Evolutionary conservation across 2,888 invertebrate species (phyloP).

Genomic region (Oconnorella tubifera): DNA sequence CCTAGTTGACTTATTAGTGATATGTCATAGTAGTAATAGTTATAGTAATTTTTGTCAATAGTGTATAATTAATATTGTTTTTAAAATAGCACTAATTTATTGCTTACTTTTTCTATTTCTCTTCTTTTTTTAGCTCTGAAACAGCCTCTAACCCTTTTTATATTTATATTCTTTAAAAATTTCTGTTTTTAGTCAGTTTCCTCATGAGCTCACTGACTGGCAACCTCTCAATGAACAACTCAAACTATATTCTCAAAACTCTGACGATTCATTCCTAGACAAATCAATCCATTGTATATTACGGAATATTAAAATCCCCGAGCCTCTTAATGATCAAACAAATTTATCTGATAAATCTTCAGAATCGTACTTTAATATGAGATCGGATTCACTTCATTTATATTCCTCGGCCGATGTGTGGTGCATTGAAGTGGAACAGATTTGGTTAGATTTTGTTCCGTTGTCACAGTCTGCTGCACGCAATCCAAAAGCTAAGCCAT

Average conservation of each 20-base stretch:
- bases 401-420: slow-evolving; percentile 73
- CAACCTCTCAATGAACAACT: background rate
- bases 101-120: too few species aligned
- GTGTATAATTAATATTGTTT: too few species aligned
- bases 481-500: slow-evolving; percentile 48
- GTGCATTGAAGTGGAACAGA: slow-evolving; percentile 79
- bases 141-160: too few species aligned
- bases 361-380: slow-evolving; percentile 32
- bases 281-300: background rate
- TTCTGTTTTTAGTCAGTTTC: background rate
- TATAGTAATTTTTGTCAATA: too few species aligned
- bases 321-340: background rate
- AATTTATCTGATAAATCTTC: slow-evolving; percentile 5
- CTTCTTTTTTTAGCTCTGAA: too few species aligned
- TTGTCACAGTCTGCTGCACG: slow-evolving; percentile 64
- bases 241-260: background rate
- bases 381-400: slow-evolving; percentile 41
- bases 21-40: too few species aligned
- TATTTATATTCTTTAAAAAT: too few species aligned
- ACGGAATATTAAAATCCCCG: too few species aligned
- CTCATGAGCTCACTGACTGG: background rate
- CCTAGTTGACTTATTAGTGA: too few species aligned
- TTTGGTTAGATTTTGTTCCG: slow-evolving; percentile 89
- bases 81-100: too few species aligned
- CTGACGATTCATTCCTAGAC: background rate